Evolutionary conservation across 2,888 invertebrate genomes (phyloP), one percentile per base, ranked within the genome.

Genomic region (Andricus quercusramuli): DNA sequence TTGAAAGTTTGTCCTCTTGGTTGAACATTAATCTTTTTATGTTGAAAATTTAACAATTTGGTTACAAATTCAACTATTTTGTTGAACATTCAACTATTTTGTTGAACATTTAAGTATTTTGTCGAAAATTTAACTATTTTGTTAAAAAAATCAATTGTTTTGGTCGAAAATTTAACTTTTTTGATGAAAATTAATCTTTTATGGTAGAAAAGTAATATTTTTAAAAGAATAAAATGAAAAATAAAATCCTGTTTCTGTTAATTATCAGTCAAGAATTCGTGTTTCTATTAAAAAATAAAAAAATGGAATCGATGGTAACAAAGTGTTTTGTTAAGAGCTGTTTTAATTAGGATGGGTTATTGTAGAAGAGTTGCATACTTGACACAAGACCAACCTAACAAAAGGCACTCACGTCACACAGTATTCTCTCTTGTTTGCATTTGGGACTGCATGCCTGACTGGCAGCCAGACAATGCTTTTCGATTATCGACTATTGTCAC

Each of bases 381-480:
- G 51, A 70, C 29, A 70, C 70, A 70, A 51, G 51, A 70, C 29
- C 70, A 70, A 51, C 51, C n/a, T 70, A 56, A 70, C 51, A 70
- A 70, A 70, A 70, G 70, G n/a, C 47, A 29, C 51, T 56, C 70
- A 13, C 70, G 32, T 70, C 70, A 70, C 51, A 70, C 20, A 70
- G 51, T 68, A 68, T 68, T 47, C 15, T 68, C 47, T 68, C 44
- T 62, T 62, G 62, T 70, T 70, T 70, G 51, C 70, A 70, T 70
- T 70, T 51, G 51, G 70, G 78, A 78, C 80, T 79, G 59, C 78
- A 82, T 77, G 74, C 82, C 78, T 68, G 76, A 79, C 79, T 83
- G 77, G 66, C 66, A n/a, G 62, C 68, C 78, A 66, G 77, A 82
- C 79, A 82, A 82, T 80, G 74, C 66, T 56, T 80, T 82, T 82